phyloP scores from a whole-genome alignment of 1,140 invertebrate species.

The Diorhabda elongata region DNA sequence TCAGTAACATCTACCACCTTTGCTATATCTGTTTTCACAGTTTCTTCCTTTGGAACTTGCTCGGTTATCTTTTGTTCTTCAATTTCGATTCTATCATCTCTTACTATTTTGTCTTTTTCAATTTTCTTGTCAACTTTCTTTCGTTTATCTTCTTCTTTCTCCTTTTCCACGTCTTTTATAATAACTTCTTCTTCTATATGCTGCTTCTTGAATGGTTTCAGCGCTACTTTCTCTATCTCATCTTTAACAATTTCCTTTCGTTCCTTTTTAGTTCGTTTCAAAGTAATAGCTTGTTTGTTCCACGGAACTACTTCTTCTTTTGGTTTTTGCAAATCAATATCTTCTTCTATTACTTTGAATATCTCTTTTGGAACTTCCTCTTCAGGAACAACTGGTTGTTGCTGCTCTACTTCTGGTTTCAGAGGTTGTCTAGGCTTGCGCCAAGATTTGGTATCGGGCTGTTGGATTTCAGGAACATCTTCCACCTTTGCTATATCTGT shows the following conservation, averaged over 20 bases:
- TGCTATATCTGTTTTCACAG: slow-evolving; percentile 46
- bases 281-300: slow-evolving; percentile 10
- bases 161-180: slow-evolving; percentile 4
- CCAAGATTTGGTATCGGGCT: slow-evolving; percentile 24
- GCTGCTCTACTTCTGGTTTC: slow-evolving; percentile 15
- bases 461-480: slow-evolving; percentile 44
- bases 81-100: slow-evolving; percentile 12
- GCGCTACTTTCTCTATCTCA: slow-evolving; percentile 33
- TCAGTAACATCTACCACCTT: slow-evolving; percentile 54
- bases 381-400: slow-evolving; percentile 17
- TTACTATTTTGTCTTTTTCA: slow-evolving; percentile 25
- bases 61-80: slow-evolving; percentile 3
- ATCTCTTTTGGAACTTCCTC: slow-evolving; percentile 23
- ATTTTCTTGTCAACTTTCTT: slow-evolving; percentile 25
- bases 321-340: slow-evolving; percentile 42
- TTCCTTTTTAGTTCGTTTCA: slow-evolving; percentile 1
- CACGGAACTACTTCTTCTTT: slow-evolving; percentile 29
- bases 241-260: slow-evolving; percentile 20
- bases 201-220: slow-evolving; percentile 26
- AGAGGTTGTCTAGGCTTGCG: slow-evolving; percentile 26
- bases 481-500: slow-evolving; percentile 30
- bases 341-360: slow-evolving; percentile 46
- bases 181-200: slow-evolving; percentile 18
- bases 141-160: background rate
- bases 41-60: slow-evolving; percentile 26